These are phyloP conservation scores for Conus betulinus DNA, from an alignment of 1,140 invertebrate genomes.

Conservation along the genomic window DNA sequence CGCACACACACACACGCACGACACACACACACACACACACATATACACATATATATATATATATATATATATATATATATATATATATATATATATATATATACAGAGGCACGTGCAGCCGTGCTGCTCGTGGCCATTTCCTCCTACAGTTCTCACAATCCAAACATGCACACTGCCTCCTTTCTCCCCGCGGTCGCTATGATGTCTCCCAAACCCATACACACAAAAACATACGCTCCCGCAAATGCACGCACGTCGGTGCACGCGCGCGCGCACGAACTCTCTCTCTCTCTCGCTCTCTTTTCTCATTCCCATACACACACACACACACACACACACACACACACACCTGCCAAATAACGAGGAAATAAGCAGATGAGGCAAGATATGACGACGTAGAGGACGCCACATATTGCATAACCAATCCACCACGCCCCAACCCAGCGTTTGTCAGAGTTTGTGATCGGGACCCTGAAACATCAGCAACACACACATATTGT, in stretches of 20 bases:
- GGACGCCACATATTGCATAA: neutral
- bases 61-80: too few species aligned
- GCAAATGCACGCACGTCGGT: neutral
- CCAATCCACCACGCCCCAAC: constrained; percentile 29
- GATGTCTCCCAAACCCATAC: neutral
- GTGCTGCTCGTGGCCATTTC: too few species aligned
- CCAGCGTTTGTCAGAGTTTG: neutral
- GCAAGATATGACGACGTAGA: neutral
- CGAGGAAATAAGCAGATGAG: neutral
- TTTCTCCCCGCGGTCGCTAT: too few species aligned
- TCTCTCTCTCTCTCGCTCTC: too few species aligned
- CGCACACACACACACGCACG: too few species aligned
- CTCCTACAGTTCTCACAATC: too few species aligned
- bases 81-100: too few species aligned
- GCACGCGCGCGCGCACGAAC: neutral
- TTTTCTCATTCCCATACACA: neutral
- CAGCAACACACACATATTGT: neutral
- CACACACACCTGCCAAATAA: neutral
- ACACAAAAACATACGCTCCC: neutral
- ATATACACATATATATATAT: too few species aligned
- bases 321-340: neutral
- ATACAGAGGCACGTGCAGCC: too few species aligned
- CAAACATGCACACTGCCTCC: too few species aligned
- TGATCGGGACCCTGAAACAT: neutral
- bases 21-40: too few species aligned